Evolutionary conservation across 2,888 invertebrate genomes (phyloP).

Genomic region (Ophion ellenae): DNA sequence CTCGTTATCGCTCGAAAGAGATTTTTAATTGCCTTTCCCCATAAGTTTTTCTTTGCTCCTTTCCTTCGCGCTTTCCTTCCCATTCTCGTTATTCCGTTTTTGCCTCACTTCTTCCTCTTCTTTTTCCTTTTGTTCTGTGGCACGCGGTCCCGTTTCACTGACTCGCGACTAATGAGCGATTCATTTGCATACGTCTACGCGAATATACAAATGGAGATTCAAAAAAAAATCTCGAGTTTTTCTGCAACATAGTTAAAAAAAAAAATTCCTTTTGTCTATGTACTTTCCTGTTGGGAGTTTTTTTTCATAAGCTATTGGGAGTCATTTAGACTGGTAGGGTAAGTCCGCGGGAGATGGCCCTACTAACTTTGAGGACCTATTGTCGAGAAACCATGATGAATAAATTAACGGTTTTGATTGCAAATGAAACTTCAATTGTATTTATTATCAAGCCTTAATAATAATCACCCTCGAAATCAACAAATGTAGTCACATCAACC

Average conservation of each 20-base stretch:
- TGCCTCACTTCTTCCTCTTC: not conserved
- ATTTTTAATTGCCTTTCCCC: conserved; percentile 76
- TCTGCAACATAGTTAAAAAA: conserved; percentile 65
- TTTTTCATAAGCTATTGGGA: not conserved
- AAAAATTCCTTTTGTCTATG: conserved; percentile 45
- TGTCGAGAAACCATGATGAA: too few species aligned
- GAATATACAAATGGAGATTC: not conserved
- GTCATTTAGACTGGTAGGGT: conserved; percentile 19
- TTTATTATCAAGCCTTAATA: too few species aligned
- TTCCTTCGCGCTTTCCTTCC: conserved; percentile 12
- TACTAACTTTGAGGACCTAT: too few species aligned
- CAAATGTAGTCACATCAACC: too few species aligned
- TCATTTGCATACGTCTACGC: conserved; percentile 71
- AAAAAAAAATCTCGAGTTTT: conserved; percentile 45
- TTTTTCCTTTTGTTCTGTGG: conserved; percentile 2
- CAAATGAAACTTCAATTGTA: too few species aligned
- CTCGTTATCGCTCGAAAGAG: conserved; percentile 71
- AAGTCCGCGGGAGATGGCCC: too few species aligned
- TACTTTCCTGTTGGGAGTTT: not conserved
- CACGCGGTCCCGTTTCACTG: conserved; percentile 52
- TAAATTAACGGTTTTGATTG: too few species aligned
- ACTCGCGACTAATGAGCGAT: conserved; percentile 68
- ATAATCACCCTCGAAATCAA: too few species aligned
- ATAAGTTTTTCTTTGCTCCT: conserved; percentile 31
- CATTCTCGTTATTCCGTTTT: conserved; percentile 18